These are phyloP conservation scores for Itoplectis maculator DNA, from an alignment of 2,888 invertebrate genomes.

Conservation along the genomic window DNA sequence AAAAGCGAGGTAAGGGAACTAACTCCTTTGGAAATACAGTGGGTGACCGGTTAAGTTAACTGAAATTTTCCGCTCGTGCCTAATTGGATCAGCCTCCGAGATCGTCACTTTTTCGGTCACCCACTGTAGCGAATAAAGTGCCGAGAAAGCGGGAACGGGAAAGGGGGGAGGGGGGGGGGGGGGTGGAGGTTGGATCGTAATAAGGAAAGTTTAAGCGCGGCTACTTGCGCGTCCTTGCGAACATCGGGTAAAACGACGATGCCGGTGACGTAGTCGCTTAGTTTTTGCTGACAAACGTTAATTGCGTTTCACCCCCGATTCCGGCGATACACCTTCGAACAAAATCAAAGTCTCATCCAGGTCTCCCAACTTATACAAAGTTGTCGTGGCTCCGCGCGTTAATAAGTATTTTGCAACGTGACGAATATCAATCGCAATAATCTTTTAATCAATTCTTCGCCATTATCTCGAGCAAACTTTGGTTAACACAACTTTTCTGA, in stretches of 20 bases:
- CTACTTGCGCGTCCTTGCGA: slow-evolving; percentile 55
- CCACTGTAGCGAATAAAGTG: slow-evolving; percentile 50
- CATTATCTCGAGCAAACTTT: not conserved
- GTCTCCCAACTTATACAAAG: not conserved
- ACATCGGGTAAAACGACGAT: slow-evolving; percentile 64
- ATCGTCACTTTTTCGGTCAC: slow-evolving; percentile 1
- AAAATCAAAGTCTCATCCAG: slow-evolving; percentile 31
- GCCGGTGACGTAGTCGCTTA: slow-evolving; percentile 61
- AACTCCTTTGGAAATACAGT: slow-evolving; percentile 27
- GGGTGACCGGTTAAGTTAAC: not conserved
- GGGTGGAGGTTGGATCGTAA: slow-evolving; percentile 66
- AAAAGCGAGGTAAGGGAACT: slow-evolving; percentile 43
- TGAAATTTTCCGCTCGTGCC: not conserved
- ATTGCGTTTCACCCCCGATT: slow-evolving; percentile 80
- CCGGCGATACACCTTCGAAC: slow-evolving; percentile 56
- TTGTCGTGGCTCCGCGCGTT: slow-evolving; percentile 15
- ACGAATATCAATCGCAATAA: slow-evolving; percentile 21
- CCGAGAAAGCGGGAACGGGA: slow-evolving; percentile 32
- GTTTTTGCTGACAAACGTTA: slow-evolving; percentile 73
- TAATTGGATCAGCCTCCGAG: slow-evolving; percentile 11
- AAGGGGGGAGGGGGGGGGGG: slow-evolving; percentile 42
- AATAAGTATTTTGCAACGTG: slow-evolving; percentile 13
- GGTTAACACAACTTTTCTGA: not conserved
- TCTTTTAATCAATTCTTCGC: slow-evolving; percentile 14
- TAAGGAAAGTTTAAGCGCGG: slow-evolving; percentile 75